Base-by-base conservation (phyloP, 2,797 vertebrate species). In the Allobates femoralis region DNA sequence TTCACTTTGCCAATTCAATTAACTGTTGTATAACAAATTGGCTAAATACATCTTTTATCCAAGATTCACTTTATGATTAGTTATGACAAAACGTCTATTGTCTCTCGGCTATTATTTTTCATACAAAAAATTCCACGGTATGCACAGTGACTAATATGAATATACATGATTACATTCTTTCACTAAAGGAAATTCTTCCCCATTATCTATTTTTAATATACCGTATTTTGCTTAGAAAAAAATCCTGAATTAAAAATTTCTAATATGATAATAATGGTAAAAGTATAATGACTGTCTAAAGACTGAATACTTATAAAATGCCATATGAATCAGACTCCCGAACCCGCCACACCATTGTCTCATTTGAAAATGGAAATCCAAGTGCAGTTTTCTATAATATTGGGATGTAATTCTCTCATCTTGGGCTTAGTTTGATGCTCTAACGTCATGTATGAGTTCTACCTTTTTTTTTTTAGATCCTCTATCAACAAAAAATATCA, bases 31-130 rank as follows among this genome's bases (percentile, higher is more conserved):
- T 73, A 83, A 83, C 81, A 83, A 83, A 83, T 83, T 83, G 67
- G 81, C 81, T 83, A 83, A 83, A 83, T 83, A 83, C 66, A 83
- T 83, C 67, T 83, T 71, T 83, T 83, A 83, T 83, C 81, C 81
- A 74, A 58, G 81, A 73, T 73, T 83, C 81, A 74, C 32, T 83
- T 83, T 83, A 83, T 83, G 81, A 83, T 83, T 58, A 83, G 81
- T 2, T 56, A 83, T 83, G 81, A 83, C 74, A 60, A 83, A 83
- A 83, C 28, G 67, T 37, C 81, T 56, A 21, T 74, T 83, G 81
- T 73, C 67, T 74, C 34, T 60, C 21, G 55, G 67, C 23, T 73
- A 83, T 83, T 83, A 74, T 60, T 28, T 28, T 73, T 58, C 41
- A 1, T 3, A 73, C 12, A 82, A 50, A 66, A 71, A 64, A 23